Evolutionary conservation across 2,797 vertebrate genomes (phyloP).

Genomic region (Tokudaia tokunoshimensis): DNA sequence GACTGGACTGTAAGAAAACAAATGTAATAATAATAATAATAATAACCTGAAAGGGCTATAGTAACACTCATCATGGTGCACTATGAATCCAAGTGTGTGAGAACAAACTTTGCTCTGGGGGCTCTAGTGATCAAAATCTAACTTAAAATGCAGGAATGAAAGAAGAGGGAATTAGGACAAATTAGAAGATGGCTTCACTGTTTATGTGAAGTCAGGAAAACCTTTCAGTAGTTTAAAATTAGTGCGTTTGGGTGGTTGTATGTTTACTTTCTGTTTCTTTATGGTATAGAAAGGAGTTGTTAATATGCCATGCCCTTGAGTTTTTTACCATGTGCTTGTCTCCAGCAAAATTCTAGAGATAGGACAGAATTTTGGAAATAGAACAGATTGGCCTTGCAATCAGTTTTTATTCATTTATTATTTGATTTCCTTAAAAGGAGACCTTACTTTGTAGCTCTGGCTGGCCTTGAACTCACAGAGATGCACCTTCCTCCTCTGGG

Average conservation of each 20-base stretch:
- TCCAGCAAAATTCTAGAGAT: not conserved
- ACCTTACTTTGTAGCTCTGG: not conserved
- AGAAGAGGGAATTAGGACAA: not conserved
- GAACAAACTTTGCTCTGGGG: conserved; percentile 52
- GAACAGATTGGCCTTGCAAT: not conserved
- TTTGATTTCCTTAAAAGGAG: not conserved
- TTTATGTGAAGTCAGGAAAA: conserved; percentile 21
- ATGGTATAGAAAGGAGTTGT: not conserved
- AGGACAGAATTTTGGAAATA: not conserved
- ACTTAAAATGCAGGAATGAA: conserved; percentile 33
- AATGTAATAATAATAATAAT: no score
- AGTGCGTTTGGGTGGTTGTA: not conserved
- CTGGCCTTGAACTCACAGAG: not conserved
- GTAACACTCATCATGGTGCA: conserved; percentile 39
- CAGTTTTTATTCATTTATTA: not conserved
- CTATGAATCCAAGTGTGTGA: conserved; percentile 11
- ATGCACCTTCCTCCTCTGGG: not conserved
- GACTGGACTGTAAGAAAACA: no score
- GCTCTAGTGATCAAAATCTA: not conserved
- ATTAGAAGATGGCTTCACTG: not conserved
- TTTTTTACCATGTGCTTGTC: not conserved
- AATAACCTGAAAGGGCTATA: not conserved
- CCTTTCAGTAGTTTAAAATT: not conserved
- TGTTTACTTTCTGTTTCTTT: not conserved
- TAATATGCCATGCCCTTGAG: not conserved